Evolutionary conservation across 2,113 vertebrate species (phyloP), one percentile per base, ranked within the genome.

Genomic region (Manacus vitellinus): DNA sequence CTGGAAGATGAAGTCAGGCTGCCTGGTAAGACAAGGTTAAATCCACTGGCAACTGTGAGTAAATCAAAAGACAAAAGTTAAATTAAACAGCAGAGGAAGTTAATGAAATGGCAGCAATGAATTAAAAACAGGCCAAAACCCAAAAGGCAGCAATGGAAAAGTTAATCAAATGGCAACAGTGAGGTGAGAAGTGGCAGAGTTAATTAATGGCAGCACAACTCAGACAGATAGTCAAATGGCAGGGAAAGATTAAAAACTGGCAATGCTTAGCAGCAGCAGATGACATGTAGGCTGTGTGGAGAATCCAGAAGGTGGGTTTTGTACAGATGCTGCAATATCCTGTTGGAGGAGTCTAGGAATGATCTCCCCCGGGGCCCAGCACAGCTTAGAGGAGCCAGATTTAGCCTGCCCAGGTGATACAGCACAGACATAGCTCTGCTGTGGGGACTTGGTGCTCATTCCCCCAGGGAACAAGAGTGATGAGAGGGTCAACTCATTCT

Each of bases 51-150:
- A 96, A 52, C 70, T 49, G 43, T 39, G 21, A 95, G 37, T 73
- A 93, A 81, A 93, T 83, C 49, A 62, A 95, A 91, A 95, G 51
- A 94, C 63, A 93, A 79, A 92, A 92, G 67, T 83, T 66, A 92
- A 95, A 94, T 94, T 94, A 92, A 90, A 91, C 73, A 49, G 61
- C 61, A 93, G 33, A 35, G 33, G 1, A 22, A 95, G 80, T 63
- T 97, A 97, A 93, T 91, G 27, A 94, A 96, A 95, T 89, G 65
- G 70, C 83, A 96, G 20, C 43, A 67, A 54, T 68, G 67, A 95
- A 94, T 86, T 87, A 87, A 84, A 89, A 94, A 24, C 37, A 73
- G 43, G 58, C 71, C 71, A 92, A 92, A 94, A 87, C 37, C 55
- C 88, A 89, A 95, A 94, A 92, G 21, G 8, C 56, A 76, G n/a